A percentile compares a stretch with the other conserved stretches of the same genome.
Conservation (phyloP, 2,113 vertebrate genomes). For the Oreochromis niloticus region DNA sequence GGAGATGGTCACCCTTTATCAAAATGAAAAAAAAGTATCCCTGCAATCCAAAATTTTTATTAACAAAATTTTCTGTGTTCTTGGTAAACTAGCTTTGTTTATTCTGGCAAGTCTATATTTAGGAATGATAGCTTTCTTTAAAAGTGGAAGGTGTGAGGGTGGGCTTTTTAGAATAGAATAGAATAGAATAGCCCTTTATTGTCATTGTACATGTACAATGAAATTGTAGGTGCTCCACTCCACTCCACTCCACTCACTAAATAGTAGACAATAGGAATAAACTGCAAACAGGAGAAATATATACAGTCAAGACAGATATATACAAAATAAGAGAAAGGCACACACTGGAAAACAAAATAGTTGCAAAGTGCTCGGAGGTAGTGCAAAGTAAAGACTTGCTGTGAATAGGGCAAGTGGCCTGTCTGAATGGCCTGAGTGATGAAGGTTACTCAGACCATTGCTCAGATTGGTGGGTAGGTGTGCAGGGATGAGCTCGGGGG, state of each 20-base stretch:
- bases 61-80: rapidly evolving
- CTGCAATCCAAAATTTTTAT: background rate
- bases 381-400: background rate
- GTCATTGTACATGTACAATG: background rate
- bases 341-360: background rate
- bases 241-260: background rate
- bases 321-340: background rate
- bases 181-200: background rate
- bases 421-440: background rate
- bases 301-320: background rate
- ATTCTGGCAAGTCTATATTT: background rate
- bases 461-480: background rate
- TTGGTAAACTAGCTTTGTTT: background rate
- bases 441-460: background rate
- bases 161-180: background rate
- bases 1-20: background rate
- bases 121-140: background rate
- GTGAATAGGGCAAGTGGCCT: background rate
- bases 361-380: background rate
- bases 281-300: background rate
- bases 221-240: background rate
- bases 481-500: background rate
- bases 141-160: background rate
- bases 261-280: background rate
- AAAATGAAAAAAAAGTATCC: background rate